phyloP scores from a whole-genome alignment of 2,113 vertebrate genomes.

The Pollachius pollachius region DNA sequence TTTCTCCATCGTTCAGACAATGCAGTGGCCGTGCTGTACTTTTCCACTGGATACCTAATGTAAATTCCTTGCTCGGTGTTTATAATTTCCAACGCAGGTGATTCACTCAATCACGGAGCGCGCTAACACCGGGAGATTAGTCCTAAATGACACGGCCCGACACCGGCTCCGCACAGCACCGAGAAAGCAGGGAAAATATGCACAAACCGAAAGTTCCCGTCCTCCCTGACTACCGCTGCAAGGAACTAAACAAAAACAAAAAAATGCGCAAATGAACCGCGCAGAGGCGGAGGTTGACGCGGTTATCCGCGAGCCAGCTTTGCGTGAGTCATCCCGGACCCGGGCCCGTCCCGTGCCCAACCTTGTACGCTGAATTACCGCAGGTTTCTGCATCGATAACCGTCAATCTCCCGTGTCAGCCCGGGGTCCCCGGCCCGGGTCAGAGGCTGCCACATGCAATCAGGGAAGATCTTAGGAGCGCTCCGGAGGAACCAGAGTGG shows the following conservation, averaged over 20 bases:
- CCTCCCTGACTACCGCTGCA: not conserved
- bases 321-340: conserved; percentile 40
- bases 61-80: conserved; percentile 70
- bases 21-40: conserved; percentile 49
- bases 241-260: conserved; percentile 15
- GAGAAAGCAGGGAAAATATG: no score
- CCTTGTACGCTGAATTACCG: conserved; percentile 64
- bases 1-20: conserved; percentile 61
- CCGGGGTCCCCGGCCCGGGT: conserved; percentile 63
- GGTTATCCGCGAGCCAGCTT: conserved; percentile 32
- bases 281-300: no score
- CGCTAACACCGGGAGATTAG: conserved; percentile 30
- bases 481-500: conserved; percentile 42
- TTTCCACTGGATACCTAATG: conserved; percentile 67
- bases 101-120: conserved; percentile 65
- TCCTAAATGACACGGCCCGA: conserved; percentile 32
- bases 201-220: conserved; percentile 8
- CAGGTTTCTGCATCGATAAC: conserved; percentile 76
- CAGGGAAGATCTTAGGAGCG: conserved; percentile 69
- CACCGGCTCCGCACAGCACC: not conserved
- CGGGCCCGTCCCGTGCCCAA: conserved; percentile 8
- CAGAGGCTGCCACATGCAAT: conserved; percentile 76
- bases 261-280: not conserved
- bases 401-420: conserved; percentile 75
- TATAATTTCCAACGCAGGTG: conserved; percentile 68